These are phyloP conservation scores for Glyptemys insculpta DNA, from an alignment of 2,797 vertebrate genomes.

Conservation along the genomic window DNA sequence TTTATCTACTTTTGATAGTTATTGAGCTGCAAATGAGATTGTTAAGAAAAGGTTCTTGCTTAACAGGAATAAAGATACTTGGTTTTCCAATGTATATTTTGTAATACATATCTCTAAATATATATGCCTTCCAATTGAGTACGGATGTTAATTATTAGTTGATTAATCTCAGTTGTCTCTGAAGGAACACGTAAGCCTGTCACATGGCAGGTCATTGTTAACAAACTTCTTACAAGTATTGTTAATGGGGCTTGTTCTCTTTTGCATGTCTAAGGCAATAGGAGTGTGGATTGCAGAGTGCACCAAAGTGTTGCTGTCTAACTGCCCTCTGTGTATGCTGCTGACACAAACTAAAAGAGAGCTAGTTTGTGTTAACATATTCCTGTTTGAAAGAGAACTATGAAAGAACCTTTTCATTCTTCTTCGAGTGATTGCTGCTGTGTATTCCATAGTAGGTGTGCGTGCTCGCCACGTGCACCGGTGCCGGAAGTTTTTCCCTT, in stretches of 20 bases:
- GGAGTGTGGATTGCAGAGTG: neutral
- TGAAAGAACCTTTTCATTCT: too few species aligned
- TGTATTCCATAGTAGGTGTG: too few species aligned
- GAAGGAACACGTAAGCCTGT: constrained; percentile 40
- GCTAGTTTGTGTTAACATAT: too few species aligned
- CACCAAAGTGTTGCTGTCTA: neutral
- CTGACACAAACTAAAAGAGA: neutral
- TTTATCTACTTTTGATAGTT: constrained; percentile 15
- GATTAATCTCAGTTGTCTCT: constrained; percentile 70
- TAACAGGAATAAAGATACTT: constrained; percentile 39
- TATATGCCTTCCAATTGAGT: constrained; percentile 56
- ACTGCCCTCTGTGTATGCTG: neutral
- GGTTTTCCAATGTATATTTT: constrained; percentile 55
- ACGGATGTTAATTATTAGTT: constrained; percentile 72
- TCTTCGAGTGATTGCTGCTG: too few species aligned
- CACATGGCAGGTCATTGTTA: constrained; percentile 34
- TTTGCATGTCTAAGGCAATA: neutral
- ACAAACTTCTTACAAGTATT: neutral
- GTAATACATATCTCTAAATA: constrained; percentile 62
- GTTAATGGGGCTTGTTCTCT: neutral
- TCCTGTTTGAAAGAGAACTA: too few species aligned
- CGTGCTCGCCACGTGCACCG: too few species aligned
- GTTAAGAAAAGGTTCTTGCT: neutral
- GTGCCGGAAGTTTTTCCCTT: too few species aligned
- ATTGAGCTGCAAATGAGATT: constrained; percentile 50